Conservation (phyloP, 2,888 invertebrate species). For the Meteorus cinctellus region DNA sequence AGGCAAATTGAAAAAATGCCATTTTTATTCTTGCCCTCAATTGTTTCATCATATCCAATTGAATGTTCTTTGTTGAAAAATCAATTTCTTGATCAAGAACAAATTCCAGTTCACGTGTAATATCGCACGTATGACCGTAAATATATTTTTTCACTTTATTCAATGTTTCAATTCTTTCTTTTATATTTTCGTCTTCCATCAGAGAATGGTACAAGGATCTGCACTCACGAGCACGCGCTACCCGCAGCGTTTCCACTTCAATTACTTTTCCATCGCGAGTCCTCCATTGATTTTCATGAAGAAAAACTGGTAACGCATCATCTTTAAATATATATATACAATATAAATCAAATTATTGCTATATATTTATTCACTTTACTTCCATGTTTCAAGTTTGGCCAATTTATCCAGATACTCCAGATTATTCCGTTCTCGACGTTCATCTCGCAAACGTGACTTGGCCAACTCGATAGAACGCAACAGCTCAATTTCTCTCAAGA, state of each 20-base stretch:
- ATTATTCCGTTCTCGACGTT: constrained; percentile 78
- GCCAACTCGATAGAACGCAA: constrained; percentile 82
- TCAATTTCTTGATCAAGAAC: constrained; percentile 84
- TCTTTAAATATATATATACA: constrained; percentile 3
- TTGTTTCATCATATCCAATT: constrained; percentile 77
- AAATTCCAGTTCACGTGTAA: constrained; percentile 77
- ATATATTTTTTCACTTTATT: constrained; percentile 82
- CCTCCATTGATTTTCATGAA: constrained; percentile 75
- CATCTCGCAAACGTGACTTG: constrained; percentile 78
- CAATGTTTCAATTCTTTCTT: constrained; percentile 75
- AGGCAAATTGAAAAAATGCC: constrained; percentile 53
- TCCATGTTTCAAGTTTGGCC: constrained; percentile 84
- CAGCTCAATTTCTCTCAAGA: constrained; percentile 84
- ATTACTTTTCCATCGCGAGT: constrained; percentile 78
- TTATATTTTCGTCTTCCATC: constrained; percentile 77
- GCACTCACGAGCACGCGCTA: constrained; percentile 84
- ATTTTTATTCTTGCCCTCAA: constrained; percentile 75
- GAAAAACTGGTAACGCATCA: constrained; percentile 21
- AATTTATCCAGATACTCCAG: constrained; percentile 80
- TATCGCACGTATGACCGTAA: constrained; percentile 76
- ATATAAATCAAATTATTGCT: neutral
- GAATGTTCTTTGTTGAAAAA: constrained; percentile 79
- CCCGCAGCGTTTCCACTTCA: constrained; percentile 84
- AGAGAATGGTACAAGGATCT: constrained; percentile 78
- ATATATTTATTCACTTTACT: constrained; percentile 68